Evolutionary conservation across 2,888 invertebrate species (phyloP).

Genomic region (Parnassius smintheus): DNA sequence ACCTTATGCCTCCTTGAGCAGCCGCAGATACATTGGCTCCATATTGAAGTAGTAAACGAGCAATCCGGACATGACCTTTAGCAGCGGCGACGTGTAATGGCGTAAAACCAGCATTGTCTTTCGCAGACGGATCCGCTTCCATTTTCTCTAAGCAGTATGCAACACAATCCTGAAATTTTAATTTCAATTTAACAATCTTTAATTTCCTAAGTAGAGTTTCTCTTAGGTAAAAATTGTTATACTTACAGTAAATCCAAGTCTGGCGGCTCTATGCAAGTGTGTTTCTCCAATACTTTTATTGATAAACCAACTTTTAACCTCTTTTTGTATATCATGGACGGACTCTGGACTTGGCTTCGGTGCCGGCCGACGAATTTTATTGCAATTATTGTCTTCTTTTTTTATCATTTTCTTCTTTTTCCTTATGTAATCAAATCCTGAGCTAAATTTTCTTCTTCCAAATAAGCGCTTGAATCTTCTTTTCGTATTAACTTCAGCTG

Average conservation of each 20-base stretch:
- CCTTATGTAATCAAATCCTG: constrained; percentile 93
- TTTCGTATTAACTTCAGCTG: constrained; percentile 68
- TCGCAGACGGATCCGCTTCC: constrained; percentile 90
- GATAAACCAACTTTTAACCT: constrained; percentile 94
- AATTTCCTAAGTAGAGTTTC: too few relatives aligned
- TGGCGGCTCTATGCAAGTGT: constrained; percentile 93
- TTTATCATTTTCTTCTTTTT: constrained; percentile 90
- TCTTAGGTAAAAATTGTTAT: constrained; percentile 16
- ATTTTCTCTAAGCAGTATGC: constrained; percentile 94
- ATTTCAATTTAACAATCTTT: background rate
- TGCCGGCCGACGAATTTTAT: constrained; percentile 71
- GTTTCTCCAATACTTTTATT: constrained; percentile 98
- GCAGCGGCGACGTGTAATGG: constrained; percentile 96
- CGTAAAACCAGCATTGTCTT: constrained; percentile 96
- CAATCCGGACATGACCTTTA: constrained; percentile 92
- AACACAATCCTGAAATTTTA: constrained; percentile 87
- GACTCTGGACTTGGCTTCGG: constrained; percentile 83
- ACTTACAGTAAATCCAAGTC: constrained; percentile 92
- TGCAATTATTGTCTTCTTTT: constrained; percentile 72
- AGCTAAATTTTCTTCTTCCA: constrained; percentile 88
- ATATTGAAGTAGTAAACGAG: constrained; percentile 90
- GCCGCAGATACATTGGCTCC: constrained; percentile 96
- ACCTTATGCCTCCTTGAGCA: constrained; percentile 95
- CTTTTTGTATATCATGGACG: constrained; percentile 89
- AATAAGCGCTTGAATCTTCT: constrained; percentile 83